A percentile compares a stretch with the other conserved stretches of the same genome.
Evolutionary conservation across 2,888 invertebrate genomes (phyloP).

Genomic region (Uloborus plumipes): DNA sequence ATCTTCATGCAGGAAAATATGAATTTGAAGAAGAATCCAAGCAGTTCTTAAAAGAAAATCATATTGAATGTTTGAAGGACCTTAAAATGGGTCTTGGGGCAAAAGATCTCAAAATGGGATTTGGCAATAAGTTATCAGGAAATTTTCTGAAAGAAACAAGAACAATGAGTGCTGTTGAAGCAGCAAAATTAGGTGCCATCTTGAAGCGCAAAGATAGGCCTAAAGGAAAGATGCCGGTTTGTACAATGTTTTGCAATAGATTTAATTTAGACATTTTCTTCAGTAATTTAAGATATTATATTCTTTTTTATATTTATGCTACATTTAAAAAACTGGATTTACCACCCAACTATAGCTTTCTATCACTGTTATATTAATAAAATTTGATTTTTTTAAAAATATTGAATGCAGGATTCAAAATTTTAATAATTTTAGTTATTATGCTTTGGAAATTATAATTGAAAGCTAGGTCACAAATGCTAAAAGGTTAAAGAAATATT

Average conservation of each 20-base stretch:
- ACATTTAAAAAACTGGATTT: too few species aligned
- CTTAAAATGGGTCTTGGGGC: slow-evolving; percentile 47
- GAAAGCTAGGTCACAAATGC: too few species aligned
- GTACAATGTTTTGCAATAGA: neutral
- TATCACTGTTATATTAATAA: too few species aligned
- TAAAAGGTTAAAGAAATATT: too few species aligned
- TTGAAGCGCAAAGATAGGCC: slow-evolving; percentile 44
- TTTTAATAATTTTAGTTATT: too few species aligned
- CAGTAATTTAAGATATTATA: too few species aligned
- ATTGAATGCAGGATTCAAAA: too few species aligned
- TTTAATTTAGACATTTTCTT: too few species aligned
- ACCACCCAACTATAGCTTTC: too few species aligned
- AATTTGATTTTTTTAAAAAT: too few species aligned
- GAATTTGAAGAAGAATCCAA: slow-evolving; percentile 18
- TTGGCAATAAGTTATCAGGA: slow-evolving; percentile 36
- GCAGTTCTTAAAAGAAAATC: slow-evolving; percentile 46
- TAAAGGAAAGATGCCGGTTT: slow-evolving; percentile 39
- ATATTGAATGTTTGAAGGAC: slow-evolving; percentile 51
- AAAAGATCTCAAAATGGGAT: slow-evolving; percentile 54
- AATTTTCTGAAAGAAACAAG: slow-evolving; percentile 50
- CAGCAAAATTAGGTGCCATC: slow-evolving; percentile 33
- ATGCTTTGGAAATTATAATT: too few species aligned
- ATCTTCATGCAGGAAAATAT: slow-evolving; percentile 12
- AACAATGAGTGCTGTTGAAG: slow-evolving; percentile 40
- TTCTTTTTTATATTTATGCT: too few species aligned